A percentile compares a stretch with the other conserved stretches of the same genome.
These are phyloP conservation scores for Aspiorhynchus laticeps DNA, from an alignment of 2,113 vertebrate genomes.

Conservation along the genomic window DNA sequence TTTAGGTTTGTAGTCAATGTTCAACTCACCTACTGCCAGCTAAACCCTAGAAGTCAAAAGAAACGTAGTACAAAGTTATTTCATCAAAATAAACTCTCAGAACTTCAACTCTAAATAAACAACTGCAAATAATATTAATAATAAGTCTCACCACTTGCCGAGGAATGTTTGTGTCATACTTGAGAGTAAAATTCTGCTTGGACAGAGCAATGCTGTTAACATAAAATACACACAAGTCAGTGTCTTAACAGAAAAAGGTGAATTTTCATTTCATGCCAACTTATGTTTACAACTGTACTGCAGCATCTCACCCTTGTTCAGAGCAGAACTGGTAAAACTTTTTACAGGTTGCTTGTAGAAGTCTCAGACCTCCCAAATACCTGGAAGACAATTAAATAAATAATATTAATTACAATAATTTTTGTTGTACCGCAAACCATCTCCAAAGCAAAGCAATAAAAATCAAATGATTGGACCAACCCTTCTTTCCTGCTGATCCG, in stretches of 20 bases:
- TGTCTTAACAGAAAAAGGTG: background rate
- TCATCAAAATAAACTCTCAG: background rate
- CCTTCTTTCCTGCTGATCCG: constrained; percentile 85
- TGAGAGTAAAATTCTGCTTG: constrained; percentile 84
- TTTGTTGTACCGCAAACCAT: constrained; percentile 12
- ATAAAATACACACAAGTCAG: background rate
- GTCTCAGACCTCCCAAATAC: constrained; percentile 80
- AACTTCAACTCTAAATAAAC: background rate
- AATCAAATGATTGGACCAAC: constrained; percentile 57
- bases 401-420: background rate
- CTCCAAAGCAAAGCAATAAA: background rate
- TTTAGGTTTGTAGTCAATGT: background rate
- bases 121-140: background rate
- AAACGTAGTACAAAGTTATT: constrained; percentile 25
- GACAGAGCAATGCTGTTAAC: constrained; percentile 78
- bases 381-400: constrained; percentile 57
- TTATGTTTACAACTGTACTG: background rate
- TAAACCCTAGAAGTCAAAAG: constrained; percentile 72
- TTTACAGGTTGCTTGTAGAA: constrained; percentile 84
- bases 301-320: constrained; percentile 77
- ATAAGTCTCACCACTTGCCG: constrained; percentile 79
- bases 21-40: constrained; percentile 80
- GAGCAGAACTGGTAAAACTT: constrained; percentile 86
- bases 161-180: constrained; percentile 85
- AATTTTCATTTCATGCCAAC: background rate